Evolutionary conservation across 2,888 invertebrate species (phyloP).

Genomic region (Sphaeridia pumilis): DNA sequence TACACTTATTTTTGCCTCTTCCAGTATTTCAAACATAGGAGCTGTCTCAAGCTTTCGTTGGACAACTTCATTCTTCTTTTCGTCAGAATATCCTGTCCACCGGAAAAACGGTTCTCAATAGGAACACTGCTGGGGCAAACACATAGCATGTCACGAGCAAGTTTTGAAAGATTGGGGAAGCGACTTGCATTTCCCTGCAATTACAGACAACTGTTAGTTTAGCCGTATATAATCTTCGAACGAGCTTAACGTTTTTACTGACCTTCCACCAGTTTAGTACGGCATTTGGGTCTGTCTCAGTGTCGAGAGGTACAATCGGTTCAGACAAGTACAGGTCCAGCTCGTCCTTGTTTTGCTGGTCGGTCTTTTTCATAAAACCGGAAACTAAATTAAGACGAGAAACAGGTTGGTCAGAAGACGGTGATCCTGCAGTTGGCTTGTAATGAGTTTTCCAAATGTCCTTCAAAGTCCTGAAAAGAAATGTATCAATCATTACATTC

Average conservation of each 20-base stretch:
- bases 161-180: background rate
- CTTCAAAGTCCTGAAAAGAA: background rate
- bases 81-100: background rate
- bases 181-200: background rate
- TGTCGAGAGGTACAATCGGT: background rate
- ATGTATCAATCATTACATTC: background rate
- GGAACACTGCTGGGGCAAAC: background rate
- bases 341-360: background rate
- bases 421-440: background rate
- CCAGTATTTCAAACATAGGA: background rate
- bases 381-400: background rate
- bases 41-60: background rate
- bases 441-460: background rate
- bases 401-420: background rate
- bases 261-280: background rate
- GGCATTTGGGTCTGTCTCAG: background rate
- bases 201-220: no score
- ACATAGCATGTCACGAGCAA: background rate
- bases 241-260: background rate
- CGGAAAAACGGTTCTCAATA: background rate
- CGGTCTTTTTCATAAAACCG: background rate
- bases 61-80: background rate
- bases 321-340: background rate
- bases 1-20: background rate
- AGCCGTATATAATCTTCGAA: background rate